Conservation (phyloP, 2,113 vertebrate genomes). For the Amphiprion percula region DNA sequence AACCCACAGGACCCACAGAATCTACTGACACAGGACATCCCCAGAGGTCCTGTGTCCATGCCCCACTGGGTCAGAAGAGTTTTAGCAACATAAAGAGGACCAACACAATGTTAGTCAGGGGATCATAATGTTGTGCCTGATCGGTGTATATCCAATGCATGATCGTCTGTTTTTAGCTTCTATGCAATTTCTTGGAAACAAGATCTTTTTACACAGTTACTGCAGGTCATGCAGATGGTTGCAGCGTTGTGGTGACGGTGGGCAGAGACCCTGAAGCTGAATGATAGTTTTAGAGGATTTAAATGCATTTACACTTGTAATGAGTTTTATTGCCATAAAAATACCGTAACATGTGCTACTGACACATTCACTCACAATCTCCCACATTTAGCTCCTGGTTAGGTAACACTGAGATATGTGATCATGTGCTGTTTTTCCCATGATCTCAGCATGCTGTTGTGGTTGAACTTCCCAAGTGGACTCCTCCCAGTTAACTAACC, state of each 20-base stretch:
- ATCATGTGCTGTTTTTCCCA: slow-evolving; percentile 68
- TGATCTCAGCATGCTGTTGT: neutral
- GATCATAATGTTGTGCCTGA: too few species aligned
- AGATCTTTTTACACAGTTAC: neutral
- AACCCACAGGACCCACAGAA: too few species aligned
- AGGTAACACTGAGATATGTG: slow-evolving; percentile 29
- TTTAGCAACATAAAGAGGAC: too few species aligned
- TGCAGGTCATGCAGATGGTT: neutral
- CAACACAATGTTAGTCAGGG: too few species aligned
- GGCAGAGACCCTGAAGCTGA: neutral
- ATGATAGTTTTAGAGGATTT: neutral
- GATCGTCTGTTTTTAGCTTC: slow-evolving; percentile 8
- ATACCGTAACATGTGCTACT: slow-evolving; percentile 16
- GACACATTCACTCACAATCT: slow-evolving; percentile 14
- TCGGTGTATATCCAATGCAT: neutral
- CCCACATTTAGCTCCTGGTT: neutral
- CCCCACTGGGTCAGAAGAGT: too few species aligned
- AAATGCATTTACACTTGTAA: neutral
- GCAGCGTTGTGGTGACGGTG: neutral
- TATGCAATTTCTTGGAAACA: slow-evolving; percentile 22
- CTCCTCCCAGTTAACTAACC: neutral
- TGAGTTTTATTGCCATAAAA: neutral
- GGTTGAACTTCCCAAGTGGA: slow-evolving; percentile 3
- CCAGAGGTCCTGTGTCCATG: too few species aligned
- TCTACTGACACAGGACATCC: too few species aligned